phyloP scores from a whole-genome alignment of 1,140 invertebrate species.

The Microplitis mediator region DNA sequence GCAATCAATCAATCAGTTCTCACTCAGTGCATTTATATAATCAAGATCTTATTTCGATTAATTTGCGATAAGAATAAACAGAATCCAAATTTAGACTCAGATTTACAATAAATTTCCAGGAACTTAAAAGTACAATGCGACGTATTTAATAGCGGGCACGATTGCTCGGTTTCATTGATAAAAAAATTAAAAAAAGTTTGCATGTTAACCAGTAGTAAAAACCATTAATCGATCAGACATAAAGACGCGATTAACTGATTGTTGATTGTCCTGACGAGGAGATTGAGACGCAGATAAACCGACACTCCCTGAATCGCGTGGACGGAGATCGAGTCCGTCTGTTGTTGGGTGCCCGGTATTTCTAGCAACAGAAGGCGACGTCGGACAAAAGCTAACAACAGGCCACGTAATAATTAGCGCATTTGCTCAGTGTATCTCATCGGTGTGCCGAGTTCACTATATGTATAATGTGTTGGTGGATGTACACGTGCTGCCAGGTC shows the following conservation, averaged over 20 bases:
- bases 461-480: too few species aligned
- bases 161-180: background rate
- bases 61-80: too few species aligned
- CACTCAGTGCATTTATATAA: background rate
- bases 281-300: background rate
- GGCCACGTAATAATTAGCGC: slow-evolving; percentile 14
- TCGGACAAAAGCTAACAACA: too few species aligned
- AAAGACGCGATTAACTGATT: background rate
- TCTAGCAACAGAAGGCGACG: background rate
- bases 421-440: background rate
- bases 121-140: too few species aligned
- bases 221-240: background rate
- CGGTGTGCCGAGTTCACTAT: background rate
- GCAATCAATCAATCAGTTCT: too few species aligned
- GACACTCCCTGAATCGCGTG: background rate
- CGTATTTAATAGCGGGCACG: too few species aligned
- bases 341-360: too few species aligned
- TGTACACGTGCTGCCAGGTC: background rate
- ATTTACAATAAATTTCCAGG: too few species aligned
- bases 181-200: background rate
- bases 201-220: slow-evolving; percentile 5
- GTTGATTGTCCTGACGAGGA: background rate
- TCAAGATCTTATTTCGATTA: background rate
- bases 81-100: too few species aligned
- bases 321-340: background rate